Base-by-base conservation (phyloP, 1,140 invertebrate species). In the Apolygus lucorum region DNA sequence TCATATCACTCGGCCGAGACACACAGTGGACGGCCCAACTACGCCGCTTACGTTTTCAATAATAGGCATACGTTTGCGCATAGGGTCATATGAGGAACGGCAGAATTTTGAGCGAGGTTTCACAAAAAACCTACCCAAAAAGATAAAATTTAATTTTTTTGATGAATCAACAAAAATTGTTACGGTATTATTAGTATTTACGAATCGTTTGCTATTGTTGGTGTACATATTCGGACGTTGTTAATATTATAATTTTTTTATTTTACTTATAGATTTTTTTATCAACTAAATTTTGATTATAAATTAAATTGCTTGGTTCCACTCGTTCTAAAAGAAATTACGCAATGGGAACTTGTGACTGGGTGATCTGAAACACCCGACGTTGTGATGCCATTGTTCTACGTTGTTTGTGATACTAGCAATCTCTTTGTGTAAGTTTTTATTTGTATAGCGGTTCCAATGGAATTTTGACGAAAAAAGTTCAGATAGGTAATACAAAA, bases 391-490 rank as follows among this genome's bases (percentile, higher is more conserved):
- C 54, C 54, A 59, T 59, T 59, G 34, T 49, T 59, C 22, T 59
- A 59, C 13, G 22, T 59, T 59, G 22, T 59, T 59, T 59, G 54
- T 59, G 54, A 59, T 59, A 59, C 8, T 59, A 59, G 54, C 54
- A 59, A 59, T 59, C 54, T 59, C 54, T 59, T 59, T 59, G 54
- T 59, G 11, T 24, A 59, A 59, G 22, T 59, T 8, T 59, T 17
- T 24, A 59, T 59, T 59, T 59, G 11, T 59, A 22, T 59, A 13
- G 54, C 22, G 54, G 4, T n/a, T n/a, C n/a, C n/a, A n/a, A n/a
- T n/a, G n/a, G n/a, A 49, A 49, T 49, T 49, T 49, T 8, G 17
- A 49, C 8, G 34, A 49, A 49, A 49, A 11, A 8, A 17, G 54
- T 59, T 4, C 11, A 17, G 4, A 22, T 59, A 59, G 54, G 2